These are phyloP conservation scores for Dinoponera quadriceps DNA, from an alignment of 1,140 invertebrate species.

Conservation along the genomic window DNA sequence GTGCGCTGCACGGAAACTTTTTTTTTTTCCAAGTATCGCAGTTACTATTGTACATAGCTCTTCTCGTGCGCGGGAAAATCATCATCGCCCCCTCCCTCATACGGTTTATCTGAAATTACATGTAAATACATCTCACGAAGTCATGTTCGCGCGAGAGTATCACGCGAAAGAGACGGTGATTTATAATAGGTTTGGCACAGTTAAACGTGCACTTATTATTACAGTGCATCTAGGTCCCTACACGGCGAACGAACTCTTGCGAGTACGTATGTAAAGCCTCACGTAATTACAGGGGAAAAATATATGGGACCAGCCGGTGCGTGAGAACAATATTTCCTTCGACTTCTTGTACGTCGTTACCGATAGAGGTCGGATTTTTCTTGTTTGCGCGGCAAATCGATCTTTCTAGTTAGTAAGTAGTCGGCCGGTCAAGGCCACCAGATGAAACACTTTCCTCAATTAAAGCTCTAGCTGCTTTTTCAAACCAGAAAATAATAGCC, in stretches of 20 bases:
- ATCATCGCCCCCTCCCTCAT: constrained; percentile 10
- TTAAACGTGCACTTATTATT: constrained; percentile 22
- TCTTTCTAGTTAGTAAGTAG: constrained; percentile 56
- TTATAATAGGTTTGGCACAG: constrained; percentile 38
- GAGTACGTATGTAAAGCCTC: not conserved
- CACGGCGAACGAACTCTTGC: not conserved
- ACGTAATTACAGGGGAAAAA: not conserved
- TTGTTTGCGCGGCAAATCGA: constrained; percentile 48
- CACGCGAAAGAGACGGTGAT: constrained; percentile 13
- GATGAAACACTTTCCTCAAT: constrained; percentile 49
- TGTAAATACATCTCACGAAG: constrained; percentile 22
- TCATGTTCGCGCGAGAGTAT: not conserved
- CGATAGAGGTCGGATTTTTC: constrained; percentile 43
- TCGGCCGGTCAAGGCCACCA: constrained; percentile 40
- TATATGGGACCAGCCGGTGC: not conserved
- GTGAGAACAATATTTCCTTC: constrained; percentile 13
- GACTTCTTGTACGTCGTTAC: constrained; percentile 12
- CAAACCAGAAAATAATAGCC: not conserved
- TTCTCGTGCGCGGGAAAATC: constrained; percentile 13
- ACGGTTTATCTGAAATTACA: constrained; percentile 23
- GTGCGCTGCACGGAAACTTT: not conserved
- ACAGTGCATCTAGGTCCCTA: not conserved
- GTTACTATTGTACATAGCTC: constrained; percentile 15
- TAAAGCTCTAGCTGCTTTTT: constrained; percentile 25
- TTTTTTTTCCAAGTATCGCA: constrained; percentile 26